Conservation (phyloP, 2,113 vertebrate genomes). For the Zosterops japonicus region DNA sequence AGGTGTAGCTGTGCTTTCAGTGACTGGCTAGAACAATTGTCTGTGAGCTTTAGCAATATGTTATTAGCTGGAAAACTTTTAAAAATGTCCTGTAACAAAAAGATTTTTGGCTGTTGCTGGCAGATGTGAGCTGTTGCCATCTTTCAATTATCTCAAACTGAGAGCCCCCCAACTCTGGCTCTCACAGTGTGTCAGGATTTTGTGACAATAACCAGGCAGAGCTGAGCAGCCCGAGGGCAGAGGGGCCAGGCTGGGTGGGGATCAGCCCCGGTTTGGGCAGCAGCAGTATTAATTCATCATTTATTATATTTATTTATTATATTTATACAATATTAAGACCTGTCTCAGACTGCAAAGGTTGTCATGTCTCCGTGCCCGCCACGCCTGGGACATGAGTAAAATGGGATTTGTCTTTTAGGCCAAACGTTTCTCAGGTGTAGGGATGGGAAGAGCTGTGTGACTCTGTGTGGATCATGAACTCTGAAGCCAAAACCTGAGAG, state of each 20-base stretch:
- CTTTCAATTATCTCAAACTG: not conserved
- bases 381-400: fast-evolving
- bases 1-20: too few species aligned
- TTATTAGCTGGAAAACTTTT: not conserved
- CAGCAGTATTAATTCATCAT: not conserved
- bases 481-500: not conserved
- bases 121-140: not conserved
- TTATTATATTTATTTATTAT: not conserved
- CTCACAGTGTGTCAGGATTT: not conserved
- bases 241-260: not conserved
- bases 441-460: not conserved
- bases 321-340: not conserved
- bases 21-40: too few species aligned
- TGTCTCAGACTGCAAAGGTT: not conserved
- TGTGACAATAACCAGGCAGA: not conserved
- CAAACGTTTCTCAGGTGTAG: not conserved
- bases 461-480: fast-evolving
- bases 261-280: not conserved
- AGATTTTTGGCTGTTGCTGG: not conserved
- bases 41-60: too few species aligned
- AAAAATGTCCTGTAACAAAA: not conserved
- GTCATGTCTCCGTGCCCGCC: fast-evolving
- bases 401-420: not conserved
- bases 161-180: not conserved
- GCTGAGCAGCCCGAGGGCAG: not conserved